Percentiles rank a stretch among this genome's conserved stretches.
Conservation (phyloP, 2,113 vertebrate genomes). For the Diphyllodes magnificus region DNA sequence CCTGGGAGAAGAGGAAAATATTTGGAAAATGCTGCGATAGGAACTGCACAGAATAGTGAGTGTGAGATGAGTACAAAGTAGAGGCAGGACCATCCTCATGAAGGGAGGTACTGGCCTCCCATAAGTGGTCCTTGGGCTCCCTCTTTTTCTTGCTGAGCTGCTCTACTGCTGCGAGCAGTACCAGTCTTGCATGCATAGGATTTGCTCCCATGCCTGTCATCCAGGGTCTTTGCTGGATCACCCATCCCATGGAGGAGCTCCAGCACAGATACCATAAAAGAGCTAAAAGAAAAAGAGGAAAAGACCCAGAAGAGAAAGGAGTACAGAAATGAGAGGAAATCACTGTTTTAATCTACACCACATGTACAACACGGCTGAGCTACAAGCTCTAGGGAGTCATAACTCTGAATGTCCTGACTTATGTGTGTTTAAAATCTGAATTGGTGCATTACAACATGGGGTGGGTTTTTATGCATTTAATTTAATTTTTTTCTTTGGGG, state of each 20-base stretch:
- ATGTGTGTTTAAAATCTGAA: conserved; percentile 56
- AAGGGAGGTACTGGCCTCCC: background rate
- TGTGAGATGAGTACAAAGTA: background rate
- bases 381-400: conserved; percentile 45
- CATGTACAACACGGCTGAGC: conserved; percentile 46
- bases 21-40: background rate
- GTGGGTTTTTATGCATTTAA: background rate
- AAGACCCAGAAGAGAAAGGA: background rate
- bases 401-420: conserved; percentile 56
- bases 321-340: conserved; percentile 37
- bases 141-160: background rate
- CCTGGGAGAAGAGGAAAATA: background rate
- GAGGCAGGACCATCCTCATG: background rate
- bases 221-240: background rate
- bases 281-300: background rate
- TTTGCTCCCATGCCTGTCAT: background rate
- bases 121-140: background rate
- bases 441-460: conserved; percentile 39
- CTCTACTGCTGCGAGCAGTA: accelerated
- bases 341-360: conserved; percentile 58
- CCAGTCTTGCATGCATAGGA: background rate
- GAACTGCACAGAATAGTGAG: background rate
- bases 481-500: conserved; percentile 19
- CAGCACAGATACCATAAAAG: background rate
- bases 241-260: background rate